phyloP scores from a whole-genome alignment of 2,113 vertebrate species.

The Pangasianodon gigas region DNA sequence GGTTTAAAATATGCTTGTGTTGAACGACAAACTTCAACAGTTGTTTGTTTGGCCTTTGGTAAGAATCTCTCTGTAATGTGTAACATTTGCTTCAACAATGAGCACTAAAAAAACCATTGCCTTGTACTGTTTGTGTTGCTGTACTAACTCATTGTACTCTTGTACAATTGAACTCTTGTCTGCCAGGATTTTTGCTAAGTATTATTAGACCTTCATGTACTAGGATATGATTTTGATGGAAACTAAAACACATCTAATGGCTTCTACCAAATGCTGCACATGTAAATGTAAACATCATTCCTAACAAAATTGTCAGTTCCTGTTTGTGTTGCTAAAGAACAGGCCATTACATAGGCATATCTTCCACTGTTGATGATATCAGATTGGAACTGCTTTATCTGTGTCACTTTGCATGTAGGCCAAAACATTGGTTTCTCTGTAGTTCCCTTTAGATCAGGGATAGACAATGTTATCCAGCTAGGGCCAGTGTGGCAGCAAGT shows the following conservation, averaged over 20 bases:
- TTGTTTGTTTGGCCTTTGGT: neutral
- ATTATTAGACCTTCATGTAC: neutral
- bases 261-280: neutral
- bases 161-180: neutral
- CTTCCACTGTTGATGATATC: neutral
- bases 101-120: neutral
- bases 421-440: neutral
- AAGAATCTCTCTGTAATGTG: neutral
- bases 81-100: neutral
- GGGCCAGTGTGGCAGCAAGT: neutral
- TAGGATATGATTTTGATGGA: neutral
- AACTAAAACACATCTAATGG: neutral
- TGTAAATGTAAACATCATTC: conserved; percentile 3
- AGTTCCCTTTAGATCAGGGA: neutral
- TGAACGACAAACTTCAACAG: neutral
- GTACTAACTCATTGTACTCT: neutral
- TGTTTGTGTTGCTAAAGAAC: neutral
- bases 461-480: neutral
- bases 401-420: neutral
- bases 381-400: neutral
- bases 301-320: neutral
- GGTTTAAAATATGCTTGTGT: neutral
- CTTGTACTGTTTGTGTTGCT: neutral
- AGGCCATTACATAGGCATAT: neutral
- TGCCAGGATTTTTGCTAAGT: neutral